A percentile compares a stretch with the other conserved stretches of the same genome.
Conservation (phyloP, 2,113 vertebrate species). For the Ciconia boyciana region DNA sequence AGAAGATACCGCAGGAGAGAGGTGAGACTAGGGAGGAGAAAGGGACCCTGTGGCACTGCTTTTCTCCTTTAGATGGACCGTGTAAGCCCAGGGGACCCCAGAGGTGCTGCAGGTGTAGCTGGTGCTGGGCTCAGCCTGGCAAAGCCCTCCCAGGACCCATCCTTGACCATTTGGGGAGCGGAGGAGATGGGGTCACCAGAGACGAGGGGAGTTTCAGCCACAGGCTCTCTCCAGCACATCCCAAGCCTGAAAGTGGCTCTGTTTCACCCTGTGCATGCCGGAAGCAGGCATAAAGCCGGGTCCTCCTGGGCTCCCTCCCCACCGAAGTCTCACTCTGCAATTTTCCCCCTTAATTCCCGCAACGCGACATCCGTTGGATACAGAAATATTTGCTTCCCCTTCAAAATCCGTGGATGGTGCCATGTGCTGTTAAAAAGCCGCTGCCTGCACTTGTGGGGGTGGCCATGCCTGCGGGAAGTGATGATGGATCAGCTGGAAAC, state of each 20-base stretch:
- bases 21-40: background rate
- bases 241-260: background rate
- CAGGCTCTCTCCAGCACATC: background rate
- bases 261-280: background rate
- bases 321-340: fast-evolving
- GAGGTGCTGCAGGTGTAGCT: background rate
- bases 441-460: background rate
- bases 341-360: background rate
- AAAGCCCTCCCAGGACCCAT: background rate
- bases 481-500: background rate
- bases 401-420: background rate
- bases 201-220: background rate
- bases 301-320: background rate
- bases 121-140: background rate
- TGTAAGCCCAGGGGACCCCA: background rate
- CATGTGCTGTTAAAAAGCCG: background rate
- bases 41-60: fast-evolving
- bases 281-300: background rate
- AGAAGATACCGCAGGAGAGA: background rate
- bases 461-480: background rate
- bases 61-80: background rate
- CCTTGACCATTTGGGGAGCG: fast-evolving
- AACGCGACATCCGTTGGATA: fast-evolving
- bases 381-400: background rate
- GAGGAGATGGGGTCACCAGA: background rate